Percentiles rank a stretch among this genome's conserved stretches.
Evolutionary conservation across 2,797 vertebrate genomes (phyloP).

Genomic region (Anabacerthia variegaticeps): DNA sequence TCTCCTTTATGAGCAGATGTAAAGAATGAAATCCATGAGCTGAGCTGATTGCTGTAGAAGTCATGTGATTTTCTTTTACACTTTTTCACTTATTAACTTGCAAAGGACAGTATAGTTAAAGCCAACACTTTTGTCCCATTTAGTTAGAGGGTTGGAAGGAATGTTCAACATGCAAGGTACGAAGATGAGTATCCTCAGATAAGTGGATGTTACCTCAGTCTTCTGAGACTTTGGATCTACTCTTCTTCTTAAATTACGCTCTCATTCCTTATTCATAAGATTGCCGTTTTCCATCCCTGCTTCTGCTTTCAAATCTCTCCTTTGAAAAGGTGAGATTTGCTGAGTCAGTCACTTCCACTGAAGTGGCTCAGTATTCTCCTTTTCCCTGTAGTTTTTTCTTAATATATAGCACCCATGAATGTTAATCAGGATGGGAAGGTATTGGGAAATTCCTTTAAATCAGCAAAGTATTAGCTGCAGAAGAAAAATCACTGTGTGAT

Average conservation of each 20-base stretch:
- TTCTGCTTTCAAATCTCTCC: not conserved
- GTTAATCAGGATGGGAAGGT: not conserved
- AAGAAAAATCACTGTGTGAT: not conserved
- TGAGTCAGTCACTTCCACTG: constrained; percentile 3
- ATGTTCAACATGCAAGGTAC: rapidly evolving
- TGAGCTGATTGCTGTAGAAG: not conserved
- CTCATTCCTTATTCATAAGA: constrained; percentile 40
- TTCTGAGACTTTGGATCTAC: not conserved
- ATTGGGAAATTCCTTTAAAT: not conserved
- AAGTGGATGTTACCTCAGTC: not conserved
- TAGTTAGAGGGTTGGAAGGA: not conserved
- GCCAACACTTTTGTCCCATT: not conserved
- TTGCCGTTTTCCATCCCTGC: not conserved
- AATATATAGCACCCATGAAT: not conserved
- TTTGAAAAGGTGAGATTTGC: not conserved
- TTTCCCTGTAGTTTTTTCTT: not conserved
- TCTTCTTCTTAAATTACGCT: constrained; percentile 12
- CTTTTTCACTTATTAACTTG: not conserved
- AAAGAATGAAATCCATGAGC: not conserved
- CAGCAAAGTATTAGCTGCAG: not conserved
- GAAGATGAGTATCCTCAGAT: not conserved
- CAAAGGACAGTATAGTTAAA: not conserved
- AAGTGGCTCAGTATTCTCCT: not conserved
- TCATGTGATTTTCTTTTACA: not conserved
- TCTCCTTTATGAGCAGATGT: not conserved